Evolutionary conservation across 1,140 invertebrate genomes (phyloP).

Genomic region (Drosophila triauraria): DNA sequence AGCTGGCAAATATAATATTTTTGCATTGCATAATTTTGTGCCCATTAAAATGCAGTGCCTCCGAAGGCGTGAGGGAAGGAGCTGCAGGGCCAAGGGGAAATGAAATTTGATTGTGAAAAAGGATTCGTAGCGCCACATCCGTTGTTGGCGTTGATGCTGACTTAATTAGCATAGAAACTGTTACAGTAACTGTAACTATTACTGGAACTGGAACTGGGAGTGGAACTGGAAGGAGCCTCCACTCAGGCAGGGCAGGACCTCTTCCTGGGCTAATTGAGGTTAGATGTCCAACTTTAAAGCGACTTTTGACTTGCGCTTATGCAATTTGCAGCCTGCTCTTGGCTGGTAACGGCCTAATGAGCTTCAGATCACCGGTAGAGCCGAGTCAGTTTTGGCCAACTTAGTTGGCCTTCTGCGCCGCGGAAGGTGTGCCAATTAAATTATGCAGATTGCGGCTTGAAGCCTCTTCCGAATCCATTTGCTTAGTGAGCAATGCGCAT

Average conservation of each 20-base stretch:
- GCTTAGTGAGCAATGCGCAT: slow-evolving; percentile 28
- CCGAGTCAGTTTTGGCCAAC: slow-evolving; percentile 31
- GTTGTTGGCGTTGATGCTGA: slow-evolving; percentile 64
- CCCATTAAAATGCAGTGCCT: slow-evolving; percentile 58
- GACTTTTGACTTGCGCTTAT: slow-evolving; percentile 49
- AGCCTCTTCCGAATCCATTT: slow-evolving; percentile 12
- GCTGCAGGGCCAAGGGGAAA: slow-evolving; percentile 37
- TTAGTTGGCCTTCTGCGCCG: not conserved
- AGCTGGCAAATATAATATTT: slow-evolving; percentile 56
- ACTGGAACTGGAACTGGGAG: slow-evolving; percentile 22
- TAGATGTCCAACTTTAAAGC: slow-evolving; percentile 62
- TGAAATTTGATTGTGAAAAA: slow-evolving; percentile 78
- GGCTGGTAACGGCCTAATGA: slow-evolving; percentile 50
- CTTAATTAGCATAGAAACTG: slow-evolving; percentile 71
- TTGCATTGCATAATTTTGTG: slow-evolving; percentile 76
- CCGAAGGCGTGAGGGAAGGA: not conserved
- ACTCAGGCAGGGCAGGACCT: not conserved
- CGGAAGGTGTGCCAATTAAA: slow-evolving; percentile 44
- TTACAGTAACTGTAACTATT: slow-evolving; percentile 14
- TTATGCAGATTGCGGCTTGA: slow-evolving; percentile 37
- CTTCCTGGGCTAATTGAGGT: slow-evolving; percentile 66
- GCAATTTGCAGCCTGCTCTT: slow-evolving; percentile 26
- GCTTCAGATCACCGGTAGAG: slow-evolving; percentile 27
- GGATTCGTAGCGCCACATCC: slow-evolving; percentile 70
- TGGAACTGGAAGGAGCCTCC: not conserved